These are phyloP conservation scores for Cygnus atratus DNA, from an alignment of 2,113 vertebrate genomes.

Conservation along the genomic window DNA sequence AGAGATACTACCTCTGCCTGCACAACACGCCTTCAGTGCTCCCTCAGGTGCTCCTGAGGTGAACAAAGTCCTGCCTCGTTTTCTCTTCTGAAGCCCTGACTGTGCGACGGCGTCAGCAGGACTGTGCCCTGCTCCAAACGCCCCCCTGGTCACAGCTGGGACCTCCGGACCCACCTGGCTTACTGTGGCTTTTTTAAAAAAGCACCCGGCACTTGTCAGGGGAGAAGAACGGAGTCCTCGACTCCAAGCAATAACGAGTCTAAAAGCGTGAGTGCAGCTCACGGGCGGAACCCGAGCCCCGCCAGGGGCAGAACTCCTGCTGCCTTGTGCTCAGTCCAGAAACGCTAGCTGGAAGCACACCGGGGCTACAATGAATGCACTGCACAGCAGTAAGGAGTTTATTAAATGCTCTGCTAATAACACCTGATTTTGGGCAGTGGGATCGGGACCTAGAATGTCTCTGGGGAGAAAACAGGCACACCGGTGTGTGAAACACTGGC, in stretches of 20 bases:
- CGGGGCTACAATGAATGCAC: not conserved
- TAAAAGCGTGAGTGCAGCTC: fast-evolving
- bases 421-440: not conserved
- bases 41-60: not conserved
- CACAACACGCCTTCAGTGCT: not conserved
- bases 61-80: not conserved
- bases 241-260: not conserved
- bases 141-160: not conserved
- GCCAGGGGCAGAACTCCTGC: fast-evolving
- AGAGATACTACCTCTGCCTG: not conserved
- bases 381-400: not conserved
- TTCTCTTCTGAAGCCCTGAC: fast-evolving
- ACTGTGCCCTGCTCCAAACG: fast-evolving
- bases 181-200: not conserved
- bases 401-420: not conserved
- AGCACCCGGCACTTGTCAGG: not conserved
- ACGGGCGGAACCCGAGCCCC: not conserved
- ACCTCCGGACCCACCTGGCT: not conserved
- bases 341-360: fast-evolving
- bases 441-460: not conserved
- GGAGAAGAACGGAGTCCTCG: not conserved
- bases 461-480: not conserved
- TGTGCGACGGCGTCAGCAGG: fast-evolving
- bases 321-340: not conserved
- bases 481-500: fast-evolving